Conservation (phyloP, 2,797 vertebrate genomes). For the Anguilla pacifica region DNA sequence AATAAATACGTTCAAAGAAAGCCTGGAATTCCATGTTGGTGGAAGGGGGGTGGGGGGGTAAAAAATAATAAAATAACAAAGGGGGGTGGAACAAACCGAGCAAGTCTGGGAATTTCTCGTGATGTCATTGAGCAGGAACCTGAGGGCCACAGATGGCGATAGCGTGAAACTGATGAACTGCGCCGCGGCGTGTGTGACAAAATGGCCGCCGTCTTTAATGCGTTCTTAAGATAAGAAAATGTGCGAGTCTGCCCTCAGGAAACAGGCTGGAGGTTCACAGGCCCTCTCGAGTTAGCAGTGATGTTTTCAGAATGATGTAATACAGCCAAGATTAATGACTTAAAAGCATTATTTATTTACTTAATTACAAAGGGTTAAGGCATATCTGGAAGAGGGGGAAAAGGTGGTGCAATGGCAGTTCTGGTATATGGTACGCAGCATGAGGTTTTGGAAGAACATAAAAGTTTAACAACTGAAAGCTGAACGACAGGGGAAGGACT, state of each 20-base stretch:
- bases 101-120: slow-evolving; percentile 55
- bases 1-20: slow-evolving; percentile 25
- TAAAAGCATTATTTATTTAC: background rate
- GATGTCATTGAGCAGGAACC: slow-evolving; percentile 45
- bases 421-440: slow-evolving; percentile 12
- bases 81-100: background rate
- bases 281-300: background rate
- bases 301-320: slow-evolving; percentile 20
- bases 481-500: background rate
- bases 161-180: slow-evolving; percentile 40
- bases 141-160: slow-evolving; percentile 39
- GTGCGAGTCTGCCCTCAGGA: slow-evolving; percentile 25
- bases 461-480: slow-evolving; percentile 16
- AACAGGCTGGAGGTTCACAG: slow-evolving; percentile 22
- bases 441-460: slow-evolving; percentile 19
- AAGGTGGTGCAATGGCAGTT: slow-evolving; percentile 27
- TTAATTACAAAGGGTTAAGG: slow-evolving; percentile 16
- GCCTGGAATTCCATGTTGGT: slow-evolving; percentile 6
- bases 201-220: slow-evolving; percentile 19
- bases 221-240: slow-evolving; percentile 36
- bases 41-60: too few relatives aligned
- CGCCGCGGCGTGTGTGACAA: slow-evolving; percentile 32
- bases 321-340: slow-evolving; percentile 6
- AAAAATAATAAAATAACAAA: background rate
- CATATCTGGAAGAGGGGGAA: slow-evolving; percentile 3